A percentile compares a stretch with the other conserved stretches of the same genome.
phyloP scores from a whole-genome alignment of 2,888 invertebrate genomes.

The Synergus laeviventris region DNA sequence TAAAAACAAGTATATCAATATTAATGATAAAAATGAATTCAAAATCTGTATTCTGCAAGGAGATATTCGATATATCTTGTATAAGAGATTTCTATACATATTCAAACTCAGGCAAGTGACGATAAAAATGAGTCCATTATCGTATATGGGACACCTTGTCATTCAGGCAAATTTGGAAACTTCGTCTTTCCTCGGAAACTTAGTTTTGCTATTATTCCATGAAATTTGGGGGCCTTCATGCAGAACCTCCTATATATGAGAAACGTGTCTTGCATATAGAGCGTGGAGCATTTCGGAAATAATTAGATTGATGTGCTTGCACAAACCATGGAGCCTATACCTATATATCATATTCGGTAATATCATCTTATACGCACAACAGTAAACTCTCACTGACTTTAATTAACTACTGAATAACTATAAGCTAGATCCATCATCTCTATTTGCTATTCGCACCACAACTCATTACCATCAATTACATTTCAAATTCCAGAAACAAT shows the following conservation, averaged over 20 bases:
- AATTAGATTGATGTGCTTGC: slow-evolving; percentile 56
- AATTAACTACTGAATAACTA: slow-evolving; percentile 28
- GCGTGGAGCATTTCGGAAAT: slow-evolving; percentile 42
- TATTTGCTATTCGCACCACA: not conserved
- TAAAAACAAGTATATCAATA: no score
- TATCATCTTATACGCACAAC: slow-evolving; percentile 21
- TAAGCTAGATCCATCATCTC: not conserved
- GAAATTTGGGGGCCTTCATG: slow-evolving; percentile 2
- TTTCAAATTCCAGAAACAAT: not conserved
- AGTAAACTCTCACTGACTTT: slow-evolving; percentile 23
- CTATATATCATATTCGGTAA: slow-evolving; percentile 3
- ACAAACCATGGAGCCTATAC: slow-evolving; percentile 8
- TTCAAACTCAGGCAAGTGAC: not conserved
- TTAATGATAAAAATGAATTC: not conserved
- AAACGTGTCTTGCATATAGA: slow-evolving; percentile 65
- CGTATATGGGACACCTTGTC: not conserved
- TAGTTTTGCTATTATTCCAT: slow-evolving; percentile 5
- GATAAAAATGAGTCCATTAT: not conserved
- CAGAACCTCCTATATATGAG: slow-evolving; percentile 52
- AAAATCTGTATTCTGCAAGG: not conserved
- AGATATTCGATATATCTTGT: not conserved
- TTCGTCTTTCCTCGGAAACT: not conserved
- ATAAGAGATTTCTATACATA: no score
- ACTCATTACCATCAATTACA: not conserved
- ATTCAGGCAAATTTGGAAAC: not conserved